phyloP scores from a whole-genome alignment of 2,113 vertebrate genomes.

The Ailuropoda melanoleuca region DNA sequence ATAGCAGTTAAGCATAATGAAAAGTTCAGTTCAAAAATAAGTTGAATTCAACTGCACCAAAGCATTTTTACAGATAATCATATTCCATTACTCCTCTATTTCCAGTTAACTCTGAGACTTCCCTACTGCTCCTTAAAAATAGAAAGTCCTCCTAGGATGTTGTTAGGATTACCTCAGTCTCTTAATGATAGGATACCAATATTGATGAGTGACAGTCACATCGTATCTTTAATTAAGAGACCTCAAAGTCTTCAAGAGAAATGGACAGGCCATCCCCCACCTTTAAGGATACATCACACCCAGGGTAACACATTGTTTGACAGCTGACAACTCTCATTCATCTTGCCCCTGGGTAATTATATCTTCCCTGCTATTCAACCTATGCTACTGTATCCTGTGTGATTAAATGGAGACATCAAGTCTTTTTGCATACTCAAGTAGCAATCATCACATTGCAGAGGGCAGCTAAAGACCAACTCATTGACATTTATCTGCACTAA shows the following conservation, averaged over 20 bases:
- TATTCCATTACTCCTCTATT: background rate
- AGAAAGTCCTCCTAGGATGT: background rate
- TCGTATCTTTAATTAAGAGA: constrained; percentile 24
- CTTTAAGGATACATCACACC: background rate
- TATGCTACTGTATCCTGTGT: background rate
- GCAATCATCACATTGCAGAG: background rate
- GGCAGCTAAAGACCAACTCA: background rate
- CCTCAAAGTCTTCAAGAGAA: constrained; percentile 41
- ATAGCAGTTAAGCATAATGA: background rate
- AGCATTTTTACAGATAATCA: constrained; percentile 34
- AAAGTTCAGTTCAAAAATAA: constrained; percentile 46
- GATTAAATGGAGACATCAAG: background rate
- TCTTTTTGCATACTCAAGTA: constrained; percentile 39
- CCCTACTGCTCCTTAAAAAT: background rate
- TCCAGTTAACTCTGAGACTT: background rate
- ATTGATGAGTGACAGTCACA: constrained; percentile 47
- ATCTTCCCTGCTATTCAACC: constrained; percentile 30
- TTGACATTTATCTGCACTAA: background rate
- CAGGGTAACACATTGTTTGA: constrained; percentile 13
- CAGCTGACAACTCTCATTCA: constrained; percentile 52
- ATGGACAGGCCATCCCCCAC: background rate
- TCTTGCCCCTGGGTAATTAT: constrained; percentile 56
- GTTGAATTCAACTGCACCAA: background rate
- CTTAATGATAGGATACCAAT: constrained; percentile 19
- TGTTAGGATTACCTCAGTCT: constrained; percentile 12